Percentiles rank a stretch among this genome's conserved stretches.
Conservation (phyloP, 2,888 invertebrate genomes). For the Drosophila percnosoma region DNA sequence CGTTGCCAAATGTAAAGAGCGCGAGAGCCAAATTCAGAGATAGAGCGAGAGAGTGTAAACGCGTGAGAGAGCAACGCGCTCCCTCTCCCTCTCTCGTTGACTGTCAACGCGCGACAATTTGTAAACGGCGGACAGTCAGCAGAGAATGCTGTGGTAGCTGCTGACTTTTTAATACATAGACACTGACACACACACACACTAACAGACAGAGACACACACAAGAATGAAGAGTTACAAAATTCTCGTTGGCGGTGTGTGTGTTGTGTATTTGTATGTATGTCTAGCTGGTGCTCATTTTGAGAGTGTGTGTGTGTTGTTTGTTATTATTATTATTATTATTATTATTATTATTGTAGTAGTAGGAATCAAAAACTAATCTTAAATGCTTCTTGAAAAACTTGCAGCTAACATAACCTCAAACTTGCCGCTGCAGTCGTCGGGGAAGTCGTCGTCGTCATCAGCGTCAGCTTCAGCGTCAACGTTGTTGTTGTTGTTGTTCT, state of each 20-base stretch:
- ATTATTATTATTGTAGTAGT: conserved; percentile 9
- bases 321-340: conserved; percentile 5
- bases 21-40: conserved; percentile 43
- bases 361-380: conserved; percentile 37
- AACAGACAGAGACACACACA: neutral
- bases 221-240: conserved; percentile 64
- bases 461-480: conserved; percentile 56
- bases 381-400: conserved; percentile 59
- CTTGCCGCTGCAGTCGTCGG: conserved; percentile 83
- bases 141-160: conserved; percentile 61
- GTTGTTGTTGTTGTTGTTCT: conserved; percentile 63
- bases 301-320: conserved; percentile 27
- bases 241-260: conserved; percentile 16
- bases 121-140: conserved; percentile 69
- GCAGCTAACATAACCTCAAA: conserved; percentile 81
- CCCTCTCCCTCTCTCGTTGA: neutral
- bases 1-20: conserved; percentile 70
- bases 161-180: conserved; percentile 68
- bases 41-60: conserved; percentile 20
- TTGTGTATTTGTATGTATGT: conserved; percentile 15
- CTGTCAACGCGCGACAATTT: conserved; percentile 66
- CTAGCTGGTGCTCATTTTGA: conserved; percentile 15
- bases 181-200: neutral
- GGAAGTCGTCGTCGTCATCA: conserved; percentile 75
- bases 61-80: conserved; percentile 31